These are phyloP conservation scores for Acrobasis consociella DNA, from an alignment of 2,888 invertebrate species.

Conservation along the genomic window DNA sequence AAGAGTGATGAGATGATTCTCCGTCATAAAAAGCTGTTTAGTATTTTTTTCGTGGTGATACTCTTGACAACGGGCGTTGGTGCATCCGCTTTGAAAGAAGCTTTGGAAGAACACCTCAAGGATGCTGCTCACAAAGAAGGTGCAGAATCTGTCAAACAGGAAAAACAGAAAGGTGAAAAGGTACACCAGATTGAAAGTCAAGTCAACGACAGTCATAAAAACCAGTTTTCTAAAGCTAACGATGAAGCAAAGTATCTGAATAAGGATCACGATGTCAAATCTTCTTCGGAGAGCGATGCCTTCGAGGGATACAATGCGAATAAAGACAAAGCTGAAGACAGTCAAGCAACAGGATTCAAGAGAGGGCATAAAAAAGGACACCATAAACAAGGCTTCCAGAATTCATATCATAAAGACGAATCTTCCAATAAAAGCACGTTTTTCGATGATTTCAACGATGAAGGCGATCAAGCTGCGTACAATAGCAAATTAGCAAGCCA, in stretches of 20 bases:
- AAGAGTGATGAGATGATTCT: constrained; percentile 65
- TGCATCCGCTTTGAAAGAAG: constrained; percentile 70
- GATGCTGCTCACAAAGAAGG: constrained; percentile 70
- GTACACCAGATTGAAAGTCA: constrained; percentile 70
- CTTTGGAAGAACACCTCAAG: constrained; percentile 74
- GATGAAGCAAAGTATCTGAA: constrained; percentile 76
- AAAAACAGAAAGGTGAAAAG: constrained; percentile 74
- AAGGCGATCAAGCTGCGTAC: constrained; percentile 72
- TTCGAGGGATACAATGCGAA: constrained; percentile 70
- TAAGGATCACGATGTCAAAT: constrained; percentile 72
- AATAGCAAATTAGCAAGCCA: constrained; percentile 67
- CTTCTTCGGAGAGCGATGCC: constrained; percentile 67
- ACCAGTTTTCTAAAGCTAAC: constrained; percentile 70
- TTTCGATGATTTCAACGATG: constrained; percentile 84
- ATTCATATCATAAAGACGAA: constrained; percentile 87
- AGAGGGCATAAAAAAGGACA: constrained; percentile 86
- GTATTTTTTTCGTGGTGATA: constrained; percentile 51
- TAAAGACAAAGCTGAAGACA: constrained; percentile 73
- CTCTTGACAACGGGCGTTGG: constrained; percentile 51
- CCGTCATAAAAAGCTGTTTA: constrained; percentile 49
- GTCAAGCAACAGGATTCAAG: constrained; percentile 65
- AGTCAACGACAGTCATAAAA: constrained; percentile 68
- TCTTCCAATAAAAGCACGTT: constrained; percentile 86
- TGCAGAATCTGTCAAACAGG: constrained; percentile 66
- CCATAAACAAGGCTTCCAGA: constrained; percentile 86